Base-by-base conservation (phyloP, 1,140 invertebrate genomes). In the Macrotrachela quadricornifera region DNA sequence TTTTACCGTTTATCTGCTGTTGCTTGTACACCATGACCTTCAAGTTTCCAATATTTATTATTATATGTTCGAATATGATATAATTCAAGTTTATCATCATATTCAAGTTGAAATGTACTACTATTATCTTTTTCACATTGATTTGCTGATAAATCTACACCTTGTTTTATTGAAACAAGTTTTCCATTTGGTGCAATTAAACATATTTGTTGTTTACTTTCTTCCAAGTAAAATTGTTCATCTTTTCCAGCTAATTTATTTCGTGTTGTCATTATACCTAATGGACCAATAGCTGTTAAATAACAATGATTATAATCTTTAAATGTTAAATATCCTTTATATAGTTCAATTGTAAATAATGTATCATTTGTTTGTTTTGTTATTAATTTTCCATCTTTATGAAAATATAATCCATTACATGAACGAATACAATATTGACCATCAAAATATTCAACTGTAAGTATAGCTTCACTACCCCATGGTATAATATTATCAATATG, bases 131-230 rank as follows among this genome's bases (percentile, higher is more conserved):
- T 46, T 36, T 63, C 64, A 8, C 90, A 85, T 72, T 95, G 91
- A 72, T 96, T 95, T 39, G 90, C 90, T 0, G 88, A 90, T 37
- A 96, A 82, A 71, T 96, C 90, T 55, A 94, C 84, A 59, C 90
- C 90, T 80, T 95, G 90, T 73, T 92, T 94, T 36, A 92, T 85
- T 18, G 87, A 94, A 47, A 92, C 87, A 66, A 86, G 90, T 74
- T 85, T 81, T 55, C 83, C 80, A 68, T 94, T 94, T 11, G 80
- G 81, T 0, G 87, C 85, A 21, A 86, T 78, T 62, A 95, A 85
- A 44, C 80, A 81, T 11, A 86, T 85, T 67, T 94, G 87, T 0
- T 88, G 87, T 58, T 92, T 76, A 18, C 87, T 92, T 71, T 92
- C 87, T 67, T 95, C 87, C 49, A 96, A 76, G 0, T 82, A 85